Evolutionary conservation across 1,140 invertebrate species (phyloP), one percentile per base, ranked within the genome.

Genomic region (Drosophila triauraria): DNA sequence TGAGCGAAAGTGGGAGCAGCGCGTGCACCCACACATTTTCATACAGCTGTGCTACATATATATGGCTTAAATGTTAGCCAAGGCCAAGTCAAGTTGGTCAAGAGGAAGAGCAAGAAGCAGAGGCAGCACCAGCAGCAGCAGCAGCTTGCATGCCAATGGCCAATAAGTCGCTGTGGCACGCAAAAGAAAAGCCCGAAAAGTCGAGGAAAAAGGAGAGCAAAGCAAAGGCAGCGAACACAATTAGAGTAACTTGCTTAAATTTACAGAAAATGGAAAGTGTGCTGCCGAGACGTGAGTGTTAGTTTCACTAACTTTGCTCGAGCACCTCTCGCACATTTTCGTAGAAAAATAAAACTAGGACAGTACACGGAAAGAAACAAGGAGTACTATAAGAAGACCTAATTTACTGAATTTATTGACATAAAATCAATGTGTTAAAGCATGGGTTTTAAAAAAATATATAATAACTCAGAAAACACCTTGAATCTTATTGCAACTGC

Each of bases 141-240:
- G 63, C 71, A 68, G 78, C 58, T 87, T 81, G 84, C 84, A 87
- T 87, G 84, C 84, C 84, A 87, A 68, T 84, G 84, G 84, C 74
- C 85, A 84, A 88, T 87, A 87, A 88, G 85, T 88, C 69, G 74
- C 56, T 50, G 60, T 68, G 51, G 80, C 84, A 84, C 84, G 84
- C 84, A 78, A 79, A 79, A 78, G 47, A 43, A 43, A 56, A 20
- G 43, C 58, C 38, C 53, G 13, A 77, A 86, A 87, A 70, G 57
- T 15, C 23, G 38, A 13, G 51, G 8, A 46, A 44, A 40, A 43
- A 15, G 4, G 48, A 27, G 47, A 53, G 60, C 57, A 67, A 67
- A 67, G 69, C 74, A 63, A 75, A 64, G 69, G 46, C 64, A 17
- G 54, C 42, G 54, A 79, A 71, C 61, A 76, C 68, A 79, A 82